Conservation (phyloP, 1,140 invertebrate species). For the Lasaia peninsularis region DNA sequence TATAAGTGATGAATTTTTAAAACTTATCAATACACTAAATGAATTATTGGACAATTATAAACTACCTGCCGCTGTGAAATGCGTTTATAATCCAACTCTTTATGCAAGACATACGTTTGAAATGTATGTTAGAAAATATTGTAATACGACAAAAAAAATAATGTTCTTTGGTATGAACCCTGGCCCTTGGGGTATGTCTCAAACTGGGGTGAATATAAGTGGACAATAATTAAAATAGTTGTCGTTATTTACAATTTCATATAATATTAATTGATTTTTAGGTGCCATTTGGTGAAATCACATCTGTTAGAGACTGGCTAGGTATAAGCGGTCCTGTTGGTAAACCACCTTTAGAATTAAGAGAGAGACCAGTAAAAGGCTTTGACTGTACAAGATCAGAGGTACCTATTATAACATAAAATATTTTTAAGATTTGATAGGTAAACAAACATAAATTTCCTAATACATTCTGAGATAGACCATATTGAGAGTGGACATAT, state of each 20-base stretch:
- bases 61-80: constrained; percentile 43
- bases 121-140: constrained; percentile 60
- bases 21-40: constrained; percentile 46
- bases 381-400: constrained; percentile 88
- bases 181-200: constrained; percentile 95
- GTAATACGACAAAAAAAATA: constrained; percentile 82
- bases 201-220: constrained; percentile 86
- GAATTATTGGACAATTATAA: constrained; percentile 33
- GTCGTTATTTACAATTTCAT: constrained; percentile 10
- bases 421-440: no score
- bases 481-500: no score
- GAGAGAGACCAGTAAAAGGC: constrained; percentile 84
- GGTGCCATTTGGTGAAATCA: constrained; percentile 94
- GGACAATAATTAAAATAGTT: no score
- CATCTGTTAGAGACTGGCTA: constrained; percentile 87
- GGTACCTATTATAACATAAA: constrained; percentile 38
- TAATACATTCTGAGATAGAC: no score
- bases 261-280: constrained; percentile 41
- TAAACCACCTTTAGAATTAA: constrained; percentile 85
- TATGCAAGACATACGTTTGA: constrained; percentile 88
- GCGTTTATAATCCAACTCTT: constrained; percentile 87
- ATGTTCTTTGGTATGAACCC: constrained; percentile 96
- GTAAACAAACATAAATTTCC: no score
- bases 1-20: neutral
- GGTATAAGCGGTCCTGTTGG: constrained; percentile 83